Evolutionary conservation across 2,797 vertebrate species (phyloP), one percentile per base, ranked within the genome.

Genomic region (Nannoperca obscura): DNA sequence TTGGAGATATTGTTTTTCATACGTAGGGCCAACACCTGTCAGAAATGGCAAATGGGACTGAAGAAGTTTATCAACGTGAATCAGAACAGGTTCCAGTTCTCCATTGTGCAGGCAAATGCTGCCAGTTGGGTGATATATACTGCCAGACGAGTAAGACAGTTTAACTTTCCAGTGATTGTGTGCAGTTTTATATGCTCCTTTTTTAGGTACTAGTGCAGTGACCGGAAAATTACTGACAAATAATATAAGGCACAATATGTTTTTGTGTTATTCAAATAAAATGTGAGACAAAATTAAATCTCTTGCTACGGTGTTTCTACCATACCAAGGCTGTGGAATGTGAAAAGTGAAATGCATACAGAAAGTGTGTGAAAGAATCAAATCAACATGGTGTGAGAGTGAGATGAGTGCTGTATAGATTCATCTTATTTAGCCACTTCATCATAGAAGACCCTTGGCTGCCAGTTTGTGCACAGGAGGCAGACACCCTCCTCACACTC

Each of bases 1-100:
- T 84, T 70, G 62, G 77, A 88, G 83, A 82, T 87, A 83, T 88
- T 91, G 86, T 87, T 88, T 86, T 89, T 88, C 73, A 47, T 58
- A 65, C 20, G 30, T 54, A 22, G 78, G 74, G 87, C 75, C 85
- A 83, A 88, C 91, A 92, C 87, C 90, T 93, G 92, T 87, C 81
- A 82, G 68, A 71, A 81, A 84, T 71, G 81, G 80, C 65, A 83
- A 87, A 74, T 27, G n/a, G 38, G 64, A 58, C 55, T 1, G 27
- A 46, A 46, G 50, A 78, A 73, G 75, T 82, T 82, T 59, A 72
- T 78, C 66, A 72, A 1, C 3, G n/a, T 53, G 78, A 62, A 74
- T 88, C 80, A 46, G 64, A 84, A 63, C 10, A 27, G 0, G 69
- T 70, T 82, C 14, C 83, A 84, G 72, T 67, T 61, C 74, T 68